Percentiles rank a stretch among this genome's conserved stretches.
Conservation (phyloP, 2,113 vertebrate genomes). For the Pelecanoides urinatrix region DNA sequence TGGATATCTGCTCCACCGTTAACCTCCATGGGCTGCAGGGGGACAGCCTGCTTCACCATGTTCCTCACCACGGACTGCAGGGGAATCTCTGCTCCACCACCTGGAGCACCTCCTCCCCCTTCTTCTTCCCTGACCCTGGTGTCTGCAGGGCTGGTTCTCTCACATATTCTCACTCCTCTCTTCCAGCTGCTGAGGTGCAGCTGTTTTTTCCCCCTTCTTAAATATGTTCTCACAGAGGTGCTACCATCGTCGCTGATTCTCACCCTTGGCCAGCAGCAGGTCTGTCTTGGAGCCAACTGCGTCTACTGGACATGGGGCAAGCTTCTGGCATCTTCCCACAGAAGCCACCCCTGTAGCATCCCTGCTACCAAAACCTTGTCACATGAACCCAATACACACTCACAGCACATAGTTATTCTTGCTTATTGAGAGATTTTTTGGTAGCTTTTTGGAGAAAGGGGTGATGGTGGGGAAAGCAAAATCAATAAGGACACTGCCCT, state of each 20-base stretch:
- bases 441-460: background rate
- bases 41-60: background rate
- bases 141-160: background rate
- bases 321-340: background rate
- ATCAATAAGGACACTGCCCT: background rate
- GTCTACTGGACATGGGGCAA: background rate
- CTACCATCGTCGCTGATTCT: rapidly evolving
- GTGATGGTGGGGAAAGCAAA: background rate
- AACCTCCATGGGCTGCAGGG: background rate
- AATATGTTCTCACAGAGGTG: background rate
- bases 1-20: background rate
- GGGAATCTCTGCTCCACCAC: background rate
- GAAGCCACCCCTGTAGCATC: background rate
- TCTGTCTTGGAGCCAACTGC: rapidly evolving
- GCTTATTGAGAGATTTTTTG: background rate
- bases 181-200: background rate
- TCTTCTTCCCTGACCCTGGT: background rate
- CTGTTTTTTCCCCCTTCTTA: background rate
- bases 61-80: background rate
- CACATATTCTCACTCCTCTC: background rate
- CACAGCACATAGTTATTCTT: background rate
- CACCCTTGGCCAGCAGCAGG: rapidly evolving
- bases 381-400: background rate
- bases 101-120: background rate
- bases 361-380: background rate